Evolutionary conservation across 2,888 invertebrate genomes (phyloP).

Genomic region (Epistrophe grossulariae): DNA sequence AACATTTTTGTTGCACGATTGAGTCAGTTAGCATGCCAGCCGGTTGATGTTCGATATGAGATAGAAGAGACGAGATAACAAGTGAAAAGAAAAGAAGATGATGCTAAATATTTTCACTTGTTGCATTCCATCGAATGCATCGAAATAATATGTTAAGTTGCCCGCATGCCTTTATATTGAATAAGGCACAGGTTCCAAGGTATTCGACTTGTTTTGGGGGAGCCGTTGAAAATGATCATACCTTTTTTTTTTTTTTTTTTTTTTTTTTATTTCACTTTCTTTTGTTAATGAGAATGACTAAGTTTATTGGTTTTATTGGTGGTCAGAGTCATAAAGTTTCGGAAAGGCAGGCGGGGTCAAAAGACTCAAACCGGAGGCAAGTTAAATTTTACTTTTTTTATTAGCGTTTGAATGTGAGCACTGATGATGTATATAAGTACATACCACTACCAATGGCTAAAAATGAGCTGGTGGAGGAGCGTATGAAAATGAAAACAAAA

Average conservation of each 20-base stretch:
- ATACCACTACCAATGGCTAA: too few relatives aligned
- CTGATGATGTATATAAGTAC: too few relatives aligned
- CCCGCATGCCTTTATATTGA: neutral
- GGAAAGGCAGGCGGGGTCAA: slow-evolving; percentile 36
- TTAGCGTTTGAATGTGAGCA: neutral
- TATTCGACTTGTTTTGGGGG: slow-evolving; percentile 54
- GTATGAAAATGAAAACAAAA: neutral
- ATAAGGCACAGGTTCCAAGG: slow-evolving; percentile 52
- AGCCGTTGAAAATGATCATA: slow-evolving; percentile 6
- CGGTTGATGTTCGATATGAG: neutral
- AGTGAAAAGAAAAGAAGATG: slow-evolving; percentile 29
- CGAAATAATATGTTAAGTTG: neutral
- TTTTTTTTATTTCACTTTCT: slow-evolving; percentile 46
- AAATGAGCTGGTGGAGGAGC: neutral
- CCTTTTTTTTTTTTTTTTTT: neutral
- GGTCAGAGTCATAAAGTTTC: slow-evolving; percentile 26
- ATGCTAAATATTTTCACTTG: slow-evolving; percentile 70
- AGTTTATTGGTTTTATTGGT: slow-evolving; percentile 41
- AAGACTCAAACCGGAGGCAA: slow-evolving; percentile 54
- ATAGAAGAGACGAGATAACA: neutral
- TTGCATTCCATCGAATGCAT: slow-evolving; percentile 54
- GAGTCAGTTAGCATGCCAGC: slow-evolving; percentile 33
- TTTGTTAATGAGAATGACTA: slow-evolving; percentile 49
- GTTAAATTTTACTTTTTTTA: neutral
- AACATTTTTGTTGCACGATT: slow-evolving; percentile 49